Evolutionary conservation across 2,113 vertebrate genomes (phyloP).

Genomic region (Apteryx mantelli): DNA sequence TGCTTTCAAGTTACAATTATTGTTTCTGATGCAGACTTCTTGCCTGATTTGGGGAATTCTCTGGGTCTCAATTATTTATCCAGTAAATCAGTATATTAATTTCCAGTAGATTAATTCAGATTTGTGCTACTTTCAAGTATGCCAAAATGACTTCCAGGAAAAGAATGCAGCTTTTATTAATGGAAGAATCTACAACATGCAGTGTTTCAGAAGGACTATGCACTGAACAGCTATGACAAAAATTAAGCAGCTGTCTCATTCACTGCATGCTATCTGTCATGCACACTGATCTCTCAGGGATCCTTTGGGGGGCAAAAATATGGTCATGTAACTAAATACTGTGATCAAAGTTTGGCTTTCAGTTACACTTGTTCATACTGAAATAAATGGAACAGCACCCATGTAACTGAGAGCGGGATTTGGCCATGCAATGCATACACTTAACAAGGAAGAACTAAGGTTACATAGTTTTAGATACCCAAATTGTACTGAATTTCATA

Average conservation of each 20-base stretch:
- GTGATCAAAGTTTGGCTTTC: background rate
- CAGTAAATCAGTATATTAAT: background rate
- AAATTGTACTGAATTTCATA: background rate
- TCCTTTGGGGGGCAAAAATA: conserved; percentile 14
- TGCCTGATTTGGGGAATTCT: background rate
- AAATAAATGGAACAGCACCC: background rate
- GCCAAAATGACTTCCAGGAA: background rate
- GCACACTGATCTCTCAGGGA: background rate
- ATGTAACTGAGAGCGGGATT: background rate
- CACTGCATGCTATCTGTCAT: conserved; percentile 28
- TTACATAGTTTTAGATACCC: background rate
- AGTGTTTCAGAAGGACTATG: background rate
- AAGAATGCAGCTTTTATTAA: background rate
- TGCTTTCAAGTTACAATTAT: background rate
- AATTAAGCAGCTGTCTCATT: conserved; percentile 64
- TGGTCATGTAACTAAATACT: conserved; percentile 48
- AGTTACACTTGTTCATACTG: conserved; percentile 8
- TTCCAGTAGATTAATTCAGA: background rate
- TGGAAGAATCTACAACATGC: conserved; percentile 13
- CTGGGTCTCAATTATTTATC: background rate
- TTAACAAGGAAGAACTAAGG: background rate
- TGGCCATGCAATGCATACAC: background rate
- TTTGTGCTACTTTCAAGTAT: background rate
- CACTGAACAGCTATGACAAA: conserved; percentile 47
- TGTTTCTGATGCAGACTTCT: background rate